A percentile compares a stretch with the other conserved stretches of the same genome.
Evolutionary conservation across 2,797 vertebrate species (phyloP).

Genomic region (Coccyzus lansbergi): DNA sequence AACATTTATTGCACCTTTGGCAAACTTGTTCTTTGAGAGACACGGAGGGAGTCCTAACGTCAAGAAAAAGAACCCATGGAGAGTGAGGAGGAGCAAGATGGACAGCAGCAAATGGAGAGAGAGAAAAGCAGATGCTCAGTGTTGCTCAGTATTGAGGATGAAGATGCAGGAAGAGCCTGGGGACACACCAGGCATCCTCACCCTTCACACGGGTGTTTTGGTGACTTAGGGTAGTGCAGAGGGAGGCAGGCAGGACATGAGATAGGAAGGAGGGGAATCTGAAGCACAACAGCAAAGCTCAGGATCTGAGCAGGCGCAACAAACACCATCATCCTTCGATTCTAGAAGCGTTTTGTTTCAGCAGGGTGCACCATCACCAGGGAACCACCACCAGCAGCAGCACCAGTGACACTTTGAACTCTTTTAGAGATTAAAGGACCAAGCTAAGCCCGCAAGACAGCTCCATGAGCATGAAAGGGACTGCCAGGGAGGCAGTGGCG

Average conservation of each 20-base stretch:
- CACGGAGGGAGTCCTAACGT: neutral
- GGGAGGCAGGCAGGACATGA: neutral
- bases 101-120: no score
- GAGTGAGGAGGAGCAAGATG: neutral
- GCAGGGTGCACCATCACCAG: neutral
- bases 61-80: neutral
- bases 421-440: neutral
- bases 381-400: neutral
- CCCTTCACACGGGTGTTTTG: neutral
- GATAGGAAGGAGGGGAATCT: no score
- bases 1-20: neutral
- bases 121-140: neutral
- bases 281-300: neutral
- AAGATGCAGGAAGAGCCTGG: neutral
- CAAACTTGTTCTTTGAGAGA: neutral
- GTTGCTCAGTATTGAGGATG: no score
- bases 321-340: neutral
- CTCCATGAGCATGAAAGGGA: neutral
- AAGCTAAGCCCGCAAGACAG: neutral
- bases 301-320: neutral
- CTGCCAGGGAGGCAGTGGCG: neutral
- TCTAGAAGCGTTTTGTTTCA: neutral
- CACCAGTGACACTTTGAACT: neutral
- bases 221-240: no score
- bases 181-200: neutral